Conservation (phyloP, 2,888 invertebrate genomes). For the Rhyacophila evoluta region DNA sequence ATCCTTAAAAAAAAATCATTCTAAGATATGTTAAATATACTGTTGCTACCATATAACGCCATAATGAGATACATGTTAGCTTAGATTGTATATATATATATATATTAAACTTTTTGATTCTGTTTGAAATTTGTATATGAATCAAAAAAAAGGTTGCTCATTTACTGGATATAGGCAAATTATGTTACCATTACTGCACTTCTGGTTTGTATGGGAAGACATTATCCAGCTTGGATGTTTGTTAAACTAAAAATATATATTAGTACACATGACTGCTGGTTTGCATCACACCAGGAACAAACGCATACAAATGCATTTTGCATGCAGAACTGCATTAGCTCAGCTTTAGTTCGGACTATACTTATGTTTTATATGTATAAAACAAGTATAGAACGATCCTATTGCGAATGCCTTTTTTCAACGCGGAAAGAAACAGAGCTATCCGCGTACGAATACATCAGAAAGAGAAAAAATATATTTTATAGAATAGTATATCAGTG, state of each 20-base stretch:
- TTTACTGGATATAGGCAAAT: background rate
- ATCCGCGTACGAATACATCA: background rate
- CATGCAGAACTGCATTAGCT: slow-evolving; percentile 12
- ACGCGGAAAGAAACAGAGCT: background rate
- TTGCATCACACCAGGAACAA: slow-evolving; percentile 22
- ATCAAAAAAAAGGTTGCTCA: background rate
- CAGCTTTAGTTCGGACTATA: background rate
- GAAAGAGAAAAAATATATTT: background rate
- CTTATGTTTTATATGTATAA: background rate
- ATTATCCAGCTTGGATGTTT: slow-evolving; percentile 7
- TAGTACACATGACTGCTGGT: background rate
- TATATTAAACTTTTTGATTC: too few species aligned
- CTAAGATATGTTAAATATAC: too few species aligned
- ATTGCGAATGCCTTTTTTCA: slow-evolving; percentile 13
- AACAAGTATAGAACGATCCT: background rate
- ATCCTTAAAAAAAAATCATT: too few species aligned
- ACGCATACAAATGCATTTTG: background rate
- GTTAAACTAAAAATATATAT: slow-evolving; percentile 24
- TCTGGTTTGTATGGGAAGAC: slow-evolving; percentile 1
- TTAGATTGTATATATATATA: too few species aligned
- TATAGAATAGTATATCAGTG: background rate
- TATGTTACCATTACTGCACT: background rate
- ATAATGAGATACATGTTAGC: too few species aligned
- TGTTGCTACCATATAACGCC: too few species aligned
- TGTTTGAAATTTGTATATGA: too few species aligned